Base-by-base conservation (phyloP, 2,113 vertebrate species). In the Mesitornis unicolor region DNA sequence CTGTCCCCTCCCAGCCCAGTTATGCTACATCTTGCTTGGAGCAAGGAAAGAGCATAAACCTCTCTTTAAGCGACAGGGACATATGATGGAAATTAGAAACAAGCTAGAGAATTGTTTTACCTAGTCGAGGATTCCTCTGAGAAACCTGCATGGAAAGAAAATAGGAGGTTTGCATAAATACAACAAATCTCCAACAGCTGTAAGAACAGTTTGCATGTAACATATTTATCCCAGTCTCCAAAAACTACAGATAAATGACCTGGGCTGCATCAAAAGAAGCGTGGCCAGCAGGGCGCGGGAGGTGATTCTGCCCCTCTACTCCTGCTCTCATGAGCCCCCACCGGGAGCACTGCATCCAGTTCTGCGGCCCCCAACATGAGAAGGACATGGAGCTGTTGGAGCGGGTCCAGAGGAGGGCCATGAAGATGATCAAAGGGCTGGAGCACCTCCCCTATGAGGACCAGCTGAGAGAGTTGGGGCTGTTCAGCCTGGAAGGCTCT, bases 91-190 rank as follows among this genome's bases (percentile, higher is more conserved):
- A 42, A 65, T 77, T 12, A 54, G 51, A 51, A 90, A 71, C 2
- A 24, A 78, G 50, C 24, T 53, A 42, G 54, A 65, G 67, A 80
- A n/a, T 40, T 38, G 48, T 87, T 94, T 98, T 97, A 98, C 98
- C 98, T 97, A 98, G 96, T 86, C 97, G 95, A 88, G 97, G 95
- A 80, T 96, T 97, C 79, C 90, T 97, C 82, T 98, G 97, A 73
- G 98, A 94, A 87, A 97, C 93, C 98, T 98, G 94, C 35, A 84
- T 45, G n/a, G 94, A 56, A 84, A 89, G 50, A 91, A 64, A 94
- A 68, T 2, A 87, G 1, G 33, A 90, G 28, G 53, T 82, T 95
- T 90, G 43, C 33, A 26, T 47, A 11, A 68, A 45, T 36, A 31
- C 28, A 67, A 50, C 31, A 43, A 9, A 42, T 8, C 50, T 76